These are phyloP conservation scores for Taurulus bubalis DNA, from an alignment of 2,113 vertebrate species.

Conservation along the genomic window DNA sequence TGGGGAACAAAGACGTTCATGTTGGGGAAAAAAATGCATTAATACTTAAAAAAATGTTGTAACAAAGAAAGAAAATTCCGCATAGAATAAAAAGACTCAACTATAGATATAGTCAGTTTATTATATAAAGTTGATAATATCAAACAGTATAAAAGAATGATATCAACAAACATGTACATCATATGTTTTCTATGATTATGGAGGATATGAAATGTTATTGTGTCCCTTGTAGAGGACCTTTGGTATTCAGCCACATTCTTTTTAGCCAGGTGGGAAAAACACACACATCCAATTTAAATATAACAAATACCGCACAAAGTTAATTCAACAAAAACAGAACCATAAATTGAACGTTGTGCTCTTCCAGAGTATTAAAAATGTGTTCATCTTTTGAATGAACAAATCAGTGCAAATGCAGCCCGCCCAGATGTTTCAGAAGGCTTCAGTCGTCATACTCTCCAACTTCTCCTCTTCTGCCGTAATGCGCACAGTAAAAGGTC, in stretches of 20 bases:
- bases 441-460: constrained; percentile 74
- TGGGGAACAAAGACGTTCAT: not conserved
- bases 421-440: constrained; percentile 61
- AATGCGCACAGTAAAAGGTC: constrained; percentile 77
- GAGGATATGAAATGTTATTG: not conserved
- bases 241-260: constrained; percentile 40
- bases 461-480: constrained; percentile 83
- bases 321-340: constrained; percentile 2
- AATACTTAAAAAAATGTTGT: too few species aligned
- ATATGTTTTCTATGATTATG: constrained; percentile 1
- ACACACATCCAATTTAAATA: not conserved
- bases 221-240: constrained; percentile 22
- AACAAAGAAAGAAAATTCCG: too few species aligned
- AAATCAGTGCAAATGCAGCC: not conserved
- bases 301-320: not conserved
- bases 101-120: constrained; percentile 38
- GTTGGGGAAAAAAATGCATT: not conserved
- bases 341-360: constrained; percentile 22
- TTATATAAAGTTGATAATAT: constrained; percentile 39
- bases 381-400: not conserved
- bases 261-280: not conserved
- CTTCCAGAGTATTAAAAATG: not conserved
- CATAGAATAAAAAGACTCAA: constrained; percentile 4
- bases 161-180: constrained; percentile 26
- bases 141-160: constrained; percentile 49